Evolutionary conservation across 2,888 invertebrate genomes (phyloP).

Genomic region (Acleris literana): DNA sequence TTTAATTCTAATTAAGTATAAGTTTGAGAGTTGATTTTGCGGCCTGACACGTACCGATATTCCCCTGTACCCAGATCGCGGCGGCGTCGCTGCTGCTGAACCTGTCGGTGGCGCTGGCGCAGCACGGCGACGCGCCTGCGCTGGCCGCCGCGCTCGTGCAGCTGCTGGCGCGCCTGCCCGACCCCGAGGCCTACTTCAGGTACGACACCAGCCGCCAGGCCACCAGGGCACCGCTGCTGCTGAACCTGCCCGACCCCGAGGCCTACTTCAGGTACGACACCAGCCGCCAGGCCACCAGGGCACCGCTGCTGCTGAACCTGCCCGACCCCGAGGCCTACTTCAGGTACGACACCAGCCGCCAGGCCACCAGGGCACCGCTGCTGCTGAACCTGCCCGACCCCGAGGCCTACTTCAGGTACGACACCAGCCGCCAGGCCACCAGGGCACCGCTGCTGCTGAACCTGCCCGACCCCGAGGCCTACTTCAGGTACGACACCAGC

Average conservation of each 20-base stretch:
- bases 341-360: no score
- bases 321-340: slow-evolving; percentile 84
- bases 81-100: slow-evolving; percentile 89
- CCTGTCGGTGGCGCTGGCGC: slow-evolving; percentile 85
- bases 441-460: no score
- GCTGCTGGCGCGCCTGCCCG: slow-evolving; percentile 82
- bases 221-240: neutral
- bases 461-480: slow-evolving; percentile 88
- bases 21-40: no score
- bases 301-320: slow-evolving; percentile 79
- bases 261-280: slow-evolving; percentile 79
- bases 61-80: no score
- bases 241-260: slow-evolving; percentile 58
- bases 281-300: no score
- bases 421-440: slow-evolving; percentile 79
- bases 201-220: no score
- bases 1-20: no score
- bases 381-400: slow-evolving; percentile 84
- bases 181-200: slow-evolving; percentile 88
- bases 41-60: no score
- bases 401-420: slow-evolving; percentile 87
- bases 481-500: slow-evolving; percentile 84
- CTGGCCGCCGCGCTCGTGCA: slow-evolving; percentile 81
- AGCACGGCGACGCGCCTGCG: slow-evolving; percentile 79
- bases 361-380: slow-evolving; percentile 81